These are phyloP conservation scores for Machimus rusticus DNA, from an alignment of 2,888 invertebrate species.

Conservation along the genomic window DNA sequence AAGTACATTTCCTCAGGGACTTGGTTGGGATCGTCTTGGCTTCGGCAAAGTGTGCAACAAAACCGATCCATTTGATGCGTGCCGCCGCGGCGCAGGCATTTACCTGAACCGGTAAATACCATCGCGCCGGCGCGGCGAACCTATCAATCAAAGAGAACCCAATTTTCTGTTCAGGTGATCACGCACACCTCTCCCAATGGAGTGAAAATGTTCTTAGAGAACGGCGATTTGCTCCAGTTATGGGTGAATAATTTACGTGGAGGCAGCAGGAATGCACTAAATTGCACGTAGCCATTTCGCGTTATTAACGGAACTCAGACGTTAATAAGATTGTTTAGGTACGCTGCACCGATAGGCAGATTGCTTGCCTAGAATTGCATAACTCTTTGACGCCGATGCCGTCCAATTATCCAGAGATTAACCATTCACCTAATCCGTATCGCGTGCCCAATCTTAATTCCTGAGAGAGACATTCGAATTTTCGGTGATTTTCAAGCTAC, in stretches of 20 bases:
- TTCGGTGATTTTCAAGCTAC: not conserved
- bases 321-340: not conserved
- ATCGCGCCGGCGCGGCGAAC: not conserved
- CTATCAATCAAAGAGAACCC: conserved; percentile 27
- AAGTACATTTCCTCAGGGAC: conserved; percentile 18
- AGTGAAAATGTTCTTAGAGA: conserved; percentile 18
- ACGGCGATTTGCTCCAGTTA: conserved; percentile 12
- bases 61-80: conserved; percentile 15
- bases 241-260: conserved; percentile 3
- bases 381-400: not conserved
- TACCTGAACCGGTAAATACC: not conserved
- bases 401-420: conserved; percentile 1
- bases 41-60: not conserved
- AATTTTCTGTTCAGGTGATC: conserved; percentile 24
- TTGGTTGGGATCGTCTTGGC: not conserved
- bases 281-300: conserved; percentile 6
- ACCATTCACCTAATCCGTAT: not conserved
- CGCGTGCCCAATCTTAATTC: not conserved
- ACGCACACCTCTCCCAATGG: not conserved
- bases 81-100: not conserved
- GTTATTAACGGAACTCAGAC: conserved; percentile 9
- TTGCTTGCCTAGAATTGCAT: not conserved
- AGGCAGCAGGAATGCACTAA: conserved; percentile 20
- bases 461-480: not conserved
- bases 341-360: not conserved